These are phyloP conservation scores for Sander vitreus DNA, from an alignment of 2,113 vertebrate species.

Conservation along the genomic window DNA sequence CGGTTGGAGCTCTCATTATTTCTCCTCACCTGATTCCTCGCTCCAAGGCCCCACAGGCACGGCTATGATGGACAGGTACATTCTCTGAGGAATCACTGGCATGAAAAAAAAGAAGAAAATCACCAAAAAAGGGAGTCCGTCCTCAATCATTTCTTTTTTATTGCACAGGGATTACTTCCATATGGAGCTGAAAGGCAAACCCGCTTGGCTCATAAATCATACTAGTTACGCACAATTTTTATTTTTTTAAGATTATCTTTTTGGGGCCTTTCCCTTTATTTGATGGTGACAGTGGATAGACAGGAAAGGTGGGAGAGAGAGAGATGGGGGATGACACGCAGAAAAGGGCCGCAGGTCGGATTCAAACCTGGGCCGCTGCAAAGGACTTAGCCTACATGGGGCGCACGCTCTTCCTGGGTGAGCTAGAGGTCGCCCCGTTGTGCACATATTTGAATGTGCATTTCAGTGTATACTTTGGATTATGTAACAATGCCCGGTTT, in stretches of 20 bases:
- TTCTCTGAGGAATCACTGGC: slow-evolving; percentile 65
- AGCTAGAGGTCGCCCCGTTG: background rate
- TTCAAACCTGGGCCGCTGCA: too few species aligned
- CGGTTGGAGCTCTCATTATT: slow-evolving; percentile 72
- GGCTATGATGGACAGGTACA: slow-evolving; percentile 75
- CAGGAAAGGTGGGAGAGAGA: too few species aligned
- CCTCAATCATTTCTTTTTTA: slow-evolving; percentile 29
- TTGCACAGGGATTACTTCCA: slow-evolving; percentile 36
- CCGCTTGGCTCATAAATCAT: slow-evolving; percentile 45
- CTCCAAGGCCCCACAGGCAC: slow-evolving; percentile 62
- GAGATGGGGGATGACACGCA: too few species aligned
- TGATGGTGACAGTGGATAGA: too few species aligned
- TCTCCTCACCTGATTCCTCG: slow-evolving; percentile 52
- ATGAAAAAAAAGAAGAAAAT: slow-evolving; percentile 64
- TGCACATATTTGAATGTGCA: slow-evolving; percentile 7
- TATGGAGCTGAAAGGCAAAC: slow-evolving; percentile 39
- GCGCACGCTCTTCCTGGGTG: too few species aligned
- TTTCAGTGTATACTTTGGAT: background rate
- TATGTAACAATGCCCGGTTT: slow-evolving; percentile 22
- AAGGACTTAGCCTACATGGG: too few species aligned
- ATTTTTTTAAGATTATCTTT: too few species aligned
- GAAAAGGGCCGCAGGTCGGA: too few species aligned
- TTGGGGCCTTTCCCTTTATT: too few species aligned
- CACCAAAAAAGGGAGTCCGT: slow-evolving; percentile 35
- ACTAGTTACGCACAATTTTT: background rate